Conservation (phyloP, 2,797 vertebrate genomes). For the Pantherophis vulpinus region DNA sequence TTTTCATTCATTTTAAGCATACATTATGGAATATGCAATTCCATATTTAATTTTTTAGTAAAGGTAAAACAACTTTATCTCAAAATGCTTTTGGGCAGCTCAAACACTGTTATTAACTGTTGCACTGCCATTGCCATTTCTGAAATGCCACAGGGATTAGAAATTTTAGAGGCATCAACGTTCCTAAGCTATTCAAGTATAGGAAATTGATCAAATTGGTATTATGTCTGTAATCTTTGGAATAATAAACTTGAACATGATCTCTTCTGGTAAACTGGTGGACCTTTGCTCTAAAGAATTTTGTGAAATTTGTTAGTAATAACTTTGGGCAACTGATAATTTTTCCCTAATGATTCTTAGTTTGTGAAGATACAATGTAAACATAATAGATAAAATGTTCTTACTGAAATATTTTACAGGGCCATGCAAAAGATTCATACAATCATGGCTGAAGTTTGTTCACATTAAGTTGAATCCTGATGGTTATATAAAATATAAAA, state of each 20-base stretch:
- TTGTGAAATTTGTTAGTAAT: background rate
- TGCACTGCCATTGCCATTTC: background rate
- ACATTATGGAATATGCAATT: background rate
- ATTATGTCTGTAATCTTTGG: background rate
- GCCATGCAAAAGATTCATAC: background rate
- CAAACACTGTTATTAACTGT: background rate
- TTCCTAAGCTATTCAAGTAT: background rate
- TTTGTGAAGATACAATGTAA: background rate
- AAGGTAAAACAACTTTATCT: background rate
- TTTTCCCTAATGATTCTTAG: background rate
- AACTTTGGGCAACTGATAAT: conserved; percentile 32
- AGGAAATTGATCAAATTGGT: background rate
- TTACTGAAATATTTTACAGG: background rate
- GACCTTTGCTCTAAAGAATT: background rate
- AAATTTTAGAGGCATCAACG: background rate
- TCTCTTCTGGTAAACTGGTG: background rate
- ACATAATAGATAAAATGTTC: background rate
- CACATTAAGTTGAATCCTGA: background rate
- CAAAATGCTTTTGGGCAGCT: background rate
- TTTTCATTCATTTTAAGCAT: background rate
- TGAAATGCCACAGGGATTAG: background rate
- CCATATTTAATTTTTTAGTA: background rate
- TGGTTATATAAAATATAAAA: background rate
- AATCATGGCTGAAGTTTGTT: background rate
- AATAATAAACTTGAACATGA: background rate